A percentile compares a stretch with the other conserved stretches of the same genome.
Evolutionary conservation across 2,888 invertebrate species (phyloP).

Genomic region (Nomada fucata): DNA sequence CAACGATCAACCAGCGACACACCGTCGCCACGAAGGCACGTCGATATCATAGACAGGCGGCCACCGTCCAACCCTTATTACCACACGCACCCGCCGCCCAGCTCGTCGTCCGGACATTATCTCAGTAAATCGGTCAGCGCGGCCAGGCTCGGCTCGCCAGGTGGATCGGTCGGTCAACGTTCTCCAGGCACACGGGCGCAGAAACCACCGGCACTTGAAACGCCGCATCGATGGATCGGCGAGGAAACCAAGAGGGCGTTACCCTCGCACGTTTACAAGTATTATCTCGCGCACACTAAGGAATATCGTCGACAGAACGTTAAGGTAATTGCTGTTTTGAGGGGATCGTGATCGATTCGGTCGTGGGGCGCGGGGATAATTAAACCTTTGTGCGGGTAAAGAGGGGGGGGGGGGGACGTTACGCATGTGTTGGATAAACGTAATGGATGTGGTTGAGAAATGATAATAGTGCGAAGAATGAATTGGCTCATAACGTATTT

Average conservation of each 20-base stretch:
- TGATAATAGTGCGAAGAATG: too few relatives aligned
- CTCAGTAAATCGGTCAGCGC: conserved; percentile 75
- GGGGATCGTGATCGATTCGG: not conserved
- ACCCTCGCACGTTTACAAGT: conserved; percentile 88
- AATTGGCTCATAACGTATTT: too few relatives aligned
- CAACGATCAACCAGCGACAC: conserved; percentile 66
- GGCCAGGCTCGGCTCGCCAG: conserved; percentile 74
- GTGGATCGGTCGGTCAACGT: conserved; percentile 75
- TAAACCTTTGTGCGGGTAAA: too few relatives aligned
- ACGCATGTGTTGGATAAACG: not conserved
- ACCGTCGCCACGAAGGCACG: conserved; percentile 68
- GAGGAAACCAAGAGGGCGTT: conserved; percentile 88
- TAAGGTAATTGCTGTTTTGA: conserved; percentile 83
- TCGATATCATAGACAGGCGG: conserved; percentile 65
- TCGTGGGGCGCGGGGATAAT: not conserved
- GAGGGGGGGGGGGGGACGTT: too few relatives aligned
- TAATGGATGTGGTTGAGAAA: too few relatives aligned
- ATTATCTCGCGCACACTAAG: conserved; percentile 86
- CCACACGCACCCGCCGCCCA: conserved; percentile 71
- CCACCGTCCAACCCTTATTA: conserved; percentile 70
- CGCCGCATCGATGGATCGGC: conserved; percentile 86
- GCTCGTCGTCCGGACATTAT: conserved; percentile 70
- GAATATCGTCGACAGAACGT: conserved; percentile 81
- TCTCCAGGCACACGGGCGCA: conserved; percentile 72
- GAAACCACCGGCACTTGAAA: conserved; percentile 78